Evolutionary conservation across 64 coral and sea anemone genomes (phyloP), one percentile per base, ranked within the genome.

Genomic region (Actinia tenebrosa): DNA sequence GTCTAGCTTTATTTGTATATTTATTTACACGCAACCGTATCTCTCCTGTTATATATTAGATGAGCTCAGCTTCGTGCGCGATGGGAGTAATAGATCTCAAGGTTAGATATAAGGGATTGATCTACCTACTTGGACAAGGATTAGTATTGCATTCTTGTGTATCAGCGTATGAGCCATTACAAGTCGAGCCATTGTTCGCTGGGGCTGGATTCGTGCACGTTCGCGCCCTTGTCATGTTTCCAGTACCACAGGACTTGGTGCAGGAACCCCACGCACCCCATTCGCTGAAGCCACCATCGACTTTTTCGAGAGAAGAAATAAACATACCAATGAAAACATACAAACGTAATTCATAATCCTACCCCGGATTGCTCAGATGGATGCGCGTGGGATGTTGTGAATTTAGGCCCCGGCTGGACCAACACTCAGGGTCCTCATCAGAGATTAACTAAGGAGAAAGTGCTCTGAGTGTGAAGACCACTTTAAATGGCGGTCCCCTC

Each of bases 141-240:
- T 85, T 19, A 11, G 22, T 85, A 47, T 90, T 64, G 54, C 89
- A 90, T 8, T 82, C 42, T 20, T 78, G 84, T 16, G 52, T 80
- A 77, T 90, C 27, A 26, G 27, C 13, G 54, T 71, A 27, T 0
- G 17, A 16, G 9, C 86, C 90, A 45, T 69, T 45, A 45, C 90
- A 92, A 44, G 69, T 86, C 45, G 64, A 71, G 27, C 90, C 90
- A 27, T 86, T 86, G 81, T 87, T 80, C 17, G 59, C 66, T 46
- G 90, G 86, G n/a, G 58, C 45, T 59, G 90, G 90, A 17, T 81
- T 75, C 45, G 77, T 92, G 64, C 90, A 92, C 3, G 84, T 56
- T 7, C 90, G 85, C 19, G 37, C 30, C 5, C 80, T 50, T 54
- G 59, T 64, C n/a, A 68, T 45, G 54, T 53, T 45, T 60, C 90